These are phyloP conservation scores for Drosophila crucigera DNA, from an alignment of 2,888 invertebrate species.

Conservation along the genomic window DNA sequence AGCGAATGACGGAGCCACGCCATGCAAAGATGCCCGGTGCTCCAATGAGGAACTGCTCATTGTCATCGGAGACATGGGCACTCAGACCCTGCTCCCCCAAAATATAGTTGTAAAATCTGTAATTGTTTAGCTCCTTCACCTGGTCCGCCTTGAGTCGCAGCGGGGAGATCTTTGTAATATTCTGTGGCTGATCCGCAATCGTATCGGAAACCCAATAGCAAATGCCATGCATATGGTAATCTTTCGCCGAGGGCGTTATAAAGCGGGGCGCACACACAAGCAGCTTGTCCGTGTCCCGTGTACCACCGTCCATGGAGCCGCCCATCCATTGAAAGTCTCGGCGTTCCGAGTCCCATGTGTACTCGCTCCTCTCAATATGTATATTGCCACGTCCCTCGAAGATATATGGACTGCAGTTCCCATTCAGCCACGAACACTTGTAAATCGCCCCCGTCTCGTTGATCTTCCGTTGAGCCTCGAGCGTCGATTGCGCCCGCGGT, in stretches of 20 bases:
- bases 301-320: slow-evolving; percentile 86
- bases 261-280: slow-evolving; percentile 85
- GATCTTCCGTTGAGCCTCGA: slow-evolving; percentile 81
- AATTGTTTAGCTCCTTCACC: slow-evolving; percentile 54
- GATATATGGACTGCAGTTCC: slow-evolving; percentile 83
- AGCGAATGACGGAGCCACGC: slow-evolving; percentile 84
- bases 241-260: slow-evolving; percentile 71
- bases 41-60: slow-evolving; percentile 84
- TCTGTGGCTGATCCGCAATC: slow-evolving; percentile 70
- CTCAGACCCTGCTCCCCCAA: slow-evolving; percentile 84
- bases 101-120: slow-evolving; percentile 80
- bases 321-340: slow-evolving; percentile 86
- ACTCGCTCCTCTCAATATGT: slow-evolving; percentile 72
- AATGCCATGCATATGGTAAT: slow-evolving; percentile 85
- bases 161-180: slow-evolving; percentile 83
- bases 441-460: slow-evolving; percentile 87
- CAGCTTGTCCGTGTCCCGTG: slow-evolving; percentile 84
- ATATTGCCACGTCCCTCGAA: slow-evolving; percentile 84
- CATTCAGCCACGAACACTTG: slow-evolving; percentile 83
- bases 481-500: slow-evolving; percentile 86
- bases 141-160: slow-evolving; percentile 79
- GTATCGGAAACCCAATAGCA: slow-evolving; percentile 85
- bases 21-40: slow-evolving; percentile 84
- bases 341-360: slow-evolving; percentile 82
- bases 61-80: slow-evolving; percentile 84